These are phyloP conservation scores for Muscicapa striata DNA, from an alignment of 2,797 vertebrate genomes.

Conservation along the genomic window DNA sequence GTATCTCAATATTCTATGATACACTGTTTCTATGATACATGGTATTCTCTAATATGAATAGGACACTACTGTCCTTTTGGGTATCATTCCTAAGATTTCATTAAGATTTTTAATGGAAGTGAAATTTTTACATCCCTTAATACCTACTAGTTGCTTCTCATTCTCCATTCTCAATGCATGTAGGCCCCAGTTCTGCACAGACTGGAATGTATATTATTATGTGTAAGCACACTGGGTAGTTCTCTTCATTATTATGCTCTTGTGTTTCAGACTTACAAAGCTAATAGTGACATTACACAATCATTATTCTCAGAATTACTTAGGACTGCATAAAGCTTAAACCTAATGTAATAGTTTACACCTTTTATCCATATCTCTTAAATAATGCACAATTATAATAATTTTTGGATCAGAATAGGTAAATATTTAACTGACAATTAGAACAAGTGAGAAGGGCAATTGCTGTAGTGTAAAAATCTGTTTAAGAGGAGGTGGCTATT, in stretches of 20 bases:
- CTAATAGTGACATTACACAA: background rate
- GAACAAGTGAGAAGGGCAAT: background rate
- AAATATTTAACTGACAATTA: conserved; percentile 17
- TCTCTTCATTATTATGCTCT: background rate
- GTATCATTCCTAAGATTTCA: background rate
- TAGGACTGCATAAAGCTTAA: background rate
- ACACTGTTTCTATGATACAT: background rate
- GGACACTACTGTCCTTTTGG: background rate
- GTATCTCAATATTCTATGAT: background rate
- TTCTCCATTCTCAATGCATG: background rate
- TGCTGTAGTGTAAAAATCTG: background rate
- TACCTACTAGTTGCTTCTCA: background rate
- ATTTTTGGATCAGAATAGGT: background rate
- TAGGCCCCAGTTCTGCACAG: background rate
- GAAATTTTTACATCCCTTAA: background rate
- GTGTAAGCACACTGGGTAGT: background rate
- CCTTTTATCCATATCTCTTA: background rate
- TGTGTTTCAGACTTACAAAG: background rate
- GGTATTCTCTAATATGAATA: background rate
- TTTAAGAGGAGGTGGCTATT: background rate
- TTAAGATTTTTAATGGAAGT: background rate
- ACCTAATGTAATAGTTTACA: background rate
- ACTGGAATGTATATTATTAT: background rate
- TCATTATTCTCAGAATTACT: conserved; percentile 17
- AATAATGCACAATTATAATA: background rate